phyloP scores from a whole-genome alignment of 2,113 vertebrate species.

The Copsychus sechellarum region DNA sequence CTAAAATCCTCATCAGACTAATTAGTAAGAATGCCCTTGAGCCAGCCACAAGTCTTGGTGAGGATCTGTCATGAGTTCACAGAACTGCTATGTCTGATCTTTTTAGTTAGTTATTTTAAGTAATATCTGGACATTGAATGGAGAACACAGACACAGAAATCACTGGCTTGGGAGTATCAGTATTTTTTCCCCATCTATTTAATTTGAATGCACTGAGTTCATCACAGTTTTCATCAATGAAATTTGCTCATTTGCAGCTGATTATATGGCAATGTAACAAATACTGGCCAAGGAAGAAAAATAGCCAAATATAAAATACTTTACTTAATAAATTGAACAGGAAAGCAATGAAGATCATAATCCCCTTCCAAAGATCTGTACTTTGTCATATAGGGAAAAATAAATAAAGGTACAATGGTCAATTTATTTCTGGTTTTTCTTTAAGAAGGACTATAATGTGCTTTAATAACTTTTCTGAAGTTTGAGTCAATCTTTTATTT shows the following conservation, averaged over 20 bases:
- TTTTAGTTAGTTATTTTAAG: not conserved
- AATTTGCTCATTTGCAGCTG: not conserved
- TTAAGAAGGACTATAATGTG: not conserved
- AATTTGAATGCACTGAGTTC: not conserved
- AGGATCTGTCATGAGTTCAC: not conserved
- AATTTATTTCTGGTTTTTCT: not conserved
- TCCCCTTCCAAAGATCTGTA: not conserved
- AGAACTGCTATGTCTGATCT: not conserved
- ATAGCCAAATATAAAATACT: not conserved
- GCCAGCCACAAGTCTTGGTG: not conserved
- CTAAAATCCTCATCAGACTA: constrained; percentile 19
- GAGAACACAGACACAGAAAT: not conserved
- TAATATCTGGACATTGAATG: not conserved
- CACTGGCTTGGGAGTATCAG: not conserved
- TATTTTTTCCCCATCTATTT: not conserved
- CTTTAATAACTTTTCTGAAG: not conserved
- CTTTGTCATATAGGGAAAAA: not conserved
- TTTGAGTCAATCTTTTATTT: not conserved
- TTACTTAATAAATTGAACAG: not conserved
- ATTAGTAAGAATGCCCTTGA: constrained; percentile 25
- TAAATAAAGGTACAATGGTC: not conserved
- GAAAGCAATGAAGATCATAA: not conserved
- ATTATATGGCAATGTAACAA: not conserved
- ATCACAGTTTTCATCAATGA: not conserved
- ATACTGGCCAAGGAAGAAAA: not conserved